These are phyloP conservation scores for Brachirus orientalis DNA, from an alignment of 2,113 vertebrate species.

Conservation along the genomic window DNA sequence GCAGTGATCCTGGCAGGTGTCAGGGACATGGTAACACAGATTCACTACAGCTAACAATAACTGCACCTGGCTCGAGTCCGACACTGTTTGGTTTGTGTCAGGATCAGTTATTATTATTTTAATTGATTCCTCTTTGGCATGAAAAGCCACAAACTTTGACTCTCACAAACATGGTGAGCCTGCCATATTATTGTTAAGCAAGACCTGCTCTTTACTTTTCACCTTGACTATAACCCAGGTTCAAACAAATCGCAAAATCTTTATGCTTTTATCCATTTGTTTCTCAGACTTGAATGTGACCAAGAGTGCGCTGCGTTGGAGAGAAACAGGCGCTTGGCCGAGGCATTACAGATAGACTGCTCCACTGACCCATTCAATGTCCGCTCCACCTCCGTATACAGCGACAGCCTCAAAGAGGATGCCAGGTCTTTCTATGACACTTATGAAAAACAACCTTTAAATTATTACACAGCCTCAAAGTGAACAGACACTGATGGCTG, in stretches of 20 bases:
- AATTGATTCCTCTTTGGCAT: too few species aligned
- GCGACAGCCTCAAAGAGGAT: conserved; percentile 93
- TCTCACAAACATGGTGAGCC: too few species aligned
- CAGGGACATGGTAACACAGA: too few species aligned
- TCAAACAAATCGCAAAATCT: not conserved
- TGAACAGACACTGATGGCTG: not conserved
- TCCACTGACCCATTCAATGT: conserved; percentile 91
- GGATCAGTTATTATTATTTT: too few species aligned
- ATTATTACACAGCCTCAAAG: not conserved
- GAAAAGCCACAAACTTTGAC: too few species aligned
- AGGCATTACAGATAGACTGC: conserved; percentile 92
- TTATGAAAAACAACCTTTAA: not conserved
- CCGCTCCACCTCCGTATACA: conserved; percentile 90
- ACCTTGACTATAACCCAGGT: too few species aligned
- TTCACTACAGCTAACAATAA: too few species aligned
- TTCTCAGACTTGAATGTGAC: conserved; percentile 91
- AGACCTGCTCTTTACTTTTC: too few species aligned
- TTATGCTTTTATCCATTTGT: not conserved
- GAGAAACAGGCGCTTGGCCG: conserved; percentile 91
- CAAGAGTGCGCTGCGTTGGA: conserved; percentile 93
- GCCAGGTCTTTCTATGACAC: conserved; percentile 83
- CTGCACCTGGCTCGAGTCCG: too few species aligned
- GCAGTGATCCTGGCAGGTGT: too few species aligned
- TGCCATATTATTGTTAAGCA: too few species aligned
- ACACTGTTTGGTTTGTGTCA: too few species aligned